Base-by-base conservation (phyloP, 2,113 vertebrate species). In the Trematomus loennbergii region DNA sequence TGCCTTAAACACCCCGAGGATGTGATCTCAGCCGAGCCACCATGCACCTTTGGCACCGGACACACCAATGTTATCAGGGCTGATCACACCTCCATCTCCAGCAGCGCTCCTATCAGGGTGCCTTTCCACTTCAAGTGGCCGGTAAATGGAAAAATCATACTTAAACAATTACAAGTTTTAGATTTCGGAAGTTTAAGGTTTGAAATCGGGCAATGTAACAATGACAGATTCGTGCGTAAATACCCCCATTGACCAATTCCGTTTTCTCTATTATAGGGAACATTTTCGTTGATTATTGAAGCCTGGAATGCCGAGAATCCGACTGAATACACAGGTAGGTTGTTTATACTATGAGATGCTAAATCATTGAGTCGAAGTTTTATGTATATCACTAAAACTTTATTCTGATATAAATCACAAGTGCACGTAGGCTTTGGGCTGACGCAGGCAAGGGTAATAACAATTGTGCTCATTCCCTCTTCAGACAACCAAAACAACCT, bases 121-220 rank as follows among this genome's bases (percentile, higher is more conserved):
- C 96, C 96, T 4, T 97, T 98, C 85, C 94, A 94, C 54, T 97
- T 97, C 78, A 95, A 96, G 82, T 98, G 97, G 97, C 97, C 97
- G 94, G 97, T 97, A 84, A 96, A 90, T 88, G 18, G 9, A 61
- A 25, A 40, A 22, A n/a, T 3, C 25, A 54, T 9, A 22, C 8
- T 49, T 6, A 68, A 40, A 40, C 6, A 5, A 48, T 49, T 20
- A 2, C 16, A 0, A 49, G n/a, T 36, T 12, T 4, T 50, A 15
- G 22, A 22, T 57, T 1, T 11, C 4, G 3, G 13, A 22, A 25
- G 20, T 48, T 48, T 13, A 48, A 48, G 12, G 46, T 48, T 48
- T 48, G 46, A 13, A 12, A 3, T 48, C 8, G 8, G 8, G 36
- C 36, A 3, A 45, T 13, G 1, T 25, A 9, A 54, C 12, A 13